A percentile compares a stretch with the other conserved stretches of the same genome.
These are phyloP conservation scores for Ammodytes dubius DNA, from an alignment of 2,113 vertebrate species.

Conservation along the genomic window DNA sequence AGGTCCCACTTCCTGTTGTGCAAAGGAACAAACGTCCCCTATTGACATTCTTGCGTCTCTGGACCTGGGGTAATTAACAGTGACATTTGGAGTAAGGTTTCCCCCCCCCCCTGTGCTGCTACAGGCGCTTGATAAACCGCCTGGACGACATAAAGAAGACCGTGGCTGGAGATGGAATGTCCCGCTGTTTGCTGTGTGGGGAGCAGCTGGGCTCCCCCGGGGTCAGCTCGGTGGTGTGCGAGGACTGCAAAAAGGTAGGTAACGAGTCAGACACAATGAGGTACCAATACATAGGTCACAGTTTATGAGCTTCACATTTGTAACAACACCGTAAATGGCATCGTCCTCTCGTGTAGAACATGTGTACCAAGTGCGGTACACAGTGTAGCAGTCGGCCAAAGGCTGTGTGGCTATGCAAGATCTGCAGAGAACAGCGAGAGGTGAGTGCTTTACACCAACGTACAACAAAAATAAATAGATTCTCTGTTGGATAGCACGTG, in stretches of 20 bases:
- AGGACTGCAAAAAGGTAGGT: constrained; percentile 97
- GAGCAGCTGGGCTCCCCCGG: constrained; percentile 91
- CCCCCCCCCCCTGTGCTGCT: constrained; percentile 26
- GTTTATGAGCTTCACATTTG: neutral
- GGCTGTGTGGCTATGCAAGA: constrained; percentile 96
- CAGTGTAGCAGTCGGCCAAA: constrained; percentile 90
- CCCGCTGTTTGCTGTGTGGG: constrained; percentile 94
- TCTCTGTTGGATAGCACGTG: neutral
- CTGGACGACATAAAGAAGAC: constrained; percentile 95
- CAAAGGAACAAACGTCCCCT: neutral
- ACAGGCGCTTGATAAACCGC: constrained; percentile 93
- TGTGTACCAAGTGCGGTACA: constrained; percentile 95
- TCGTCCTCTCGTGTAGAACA: constrained; percentile 84
- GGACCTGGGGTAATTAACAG: constrained; percentile 12
- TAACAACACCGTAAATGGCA: constrained; percentile 6
- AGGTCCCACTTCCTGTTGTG: too few relatives aligned
- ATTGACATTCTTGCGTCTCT: constrained; percentile 4
- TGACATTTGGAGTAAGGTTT: constrained; percentile 41
- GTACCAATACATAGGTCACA: constrained; percentile 13
- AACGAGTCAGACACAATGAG: constrained; percentile 14
- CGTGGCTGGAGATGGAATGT: constrained; percentile 92
- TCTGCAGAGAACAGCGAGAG: constrained; percentile 97
- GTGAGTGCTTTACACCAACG: constrained; percentile 76
- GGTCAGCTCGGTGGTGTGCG: constrained; percentile 91
- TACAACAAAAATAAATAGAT: neutral